phyloP scores from a whole-genome alignment of 2,888 invertebrate species.

The Nomada hirtipes region DNA sequence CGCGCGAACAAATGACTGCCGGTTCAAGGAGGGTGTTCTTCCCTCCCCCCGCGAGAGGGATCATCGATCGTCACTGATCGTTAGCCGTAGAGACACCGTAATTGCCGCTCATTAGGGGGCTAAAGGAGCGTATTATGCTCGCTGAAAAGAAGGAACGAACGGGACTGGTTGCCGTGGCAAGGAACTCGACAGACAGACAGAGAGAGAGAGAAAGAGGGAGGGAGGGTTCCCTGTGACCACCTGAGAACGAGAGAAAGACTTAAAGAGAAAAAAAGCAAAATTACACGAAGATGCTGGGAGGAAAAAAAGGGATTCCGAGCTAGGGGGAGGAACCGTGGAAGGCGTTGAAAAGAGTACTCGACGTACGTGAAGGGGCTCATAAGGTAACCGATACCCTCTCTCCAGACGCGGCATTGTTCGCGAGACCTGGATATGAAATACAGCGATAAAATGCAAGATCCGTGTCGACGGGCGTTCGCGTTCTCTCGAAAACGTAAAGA shows the following conservation, averaged over 20 bases:
- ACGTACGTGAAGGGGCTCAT: constrained; percentile 69
- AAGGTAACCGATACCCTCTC: constrained; percentile 78
- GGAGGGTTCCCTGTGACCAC: neutral
- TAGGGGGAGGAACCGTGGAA: constrained; percentile 55
- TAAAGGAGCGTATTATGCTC: constrained; percentile 75
- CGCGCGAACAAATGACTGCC: constrained; percentile 69
- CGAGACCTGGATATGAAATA: constrained; percentile 73
- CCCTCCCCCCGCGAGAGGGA: constrained; percentile 65
- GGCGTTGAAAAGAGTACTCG: constrained; percentile 78
- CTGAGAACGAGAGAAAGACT: constrained; percentile 48
- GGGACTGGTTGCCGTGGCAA: constrained; percentile 53
- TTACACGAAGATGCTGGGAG: constrained; percentile 5
- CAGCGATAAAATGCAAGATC: constrained; percentile 60
- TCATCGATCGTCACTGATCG: constrained; percentile 77
- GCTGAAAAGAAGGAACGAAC: constrained; percentile 71
- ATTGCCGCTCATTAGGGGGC: constrained; percentile 77
- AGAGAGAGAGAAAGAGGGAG: neutral
- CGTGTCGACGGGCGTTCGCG: neutral
- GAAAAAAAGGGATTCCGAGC: constrained; percentile 44
- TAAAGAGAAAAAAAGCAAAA: constrained; percentile 15
- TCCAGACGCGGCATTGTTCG: constrained; percentile 71
- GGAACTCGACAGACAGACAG: constrained; percentile 37
- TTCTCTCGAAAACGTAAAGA: neutral
- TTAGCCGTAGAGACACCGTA: constrained; percentile 75
- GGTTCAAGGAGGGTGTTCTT: constrained; percentile 72